phyloP scores from a whole-genome alignment of 2,113 vertebrate species.

The Heterotilapia buettikoferi region DNA sequence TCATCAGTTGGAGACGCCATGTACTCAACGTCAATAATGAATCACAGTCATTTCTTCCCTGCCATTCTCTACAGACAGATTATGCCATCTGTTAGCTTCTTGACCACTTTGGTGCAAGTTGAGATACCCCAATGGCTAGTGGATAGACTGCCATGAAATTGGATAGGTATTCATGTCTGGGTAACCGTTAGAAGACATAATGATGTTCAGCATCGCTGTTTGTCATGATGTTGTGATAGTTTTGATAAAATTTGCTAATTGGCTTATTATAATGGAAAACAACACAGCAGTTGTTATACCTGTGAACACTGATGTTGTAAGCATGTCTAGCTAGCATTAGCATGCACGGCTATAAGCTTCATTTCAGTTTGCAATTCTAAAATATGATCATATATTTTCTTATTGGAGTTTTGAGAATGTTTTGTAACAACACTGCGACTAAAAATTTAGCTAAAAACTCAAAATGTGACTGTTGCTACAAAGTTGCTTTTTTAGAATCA shows the following conservation, averaged over 20 bases:
- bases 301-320: neutral
- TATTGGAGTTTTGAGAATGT: neutral
- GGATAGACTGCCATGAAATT: neutral
- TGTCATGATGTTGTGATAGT: neutral
- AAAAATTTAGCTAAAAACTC: neutral
- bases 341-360: neutral
- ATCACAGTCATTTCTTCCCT: neutral
- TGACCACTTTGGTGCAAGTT: neutral
- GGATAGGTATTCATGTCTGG: neutral
- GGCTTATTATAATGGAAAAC: neutral
- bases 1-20: neutral
- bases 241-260: neutral
- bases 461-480: neutral
- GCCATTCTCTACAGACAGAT: neutral
- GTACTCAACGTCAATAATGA: conserved; percentile 4
- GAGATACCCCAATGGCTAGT: neutral
- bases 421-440: neutral
- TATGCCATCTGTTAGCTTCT: neutral
- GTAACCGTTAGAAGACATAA: neutral
- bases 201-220: neutral
- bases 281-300: neutral
- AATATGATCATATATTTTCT: neutral
- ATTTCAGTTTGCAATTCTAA: neutral
- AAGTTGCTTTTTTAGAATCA: neutral
- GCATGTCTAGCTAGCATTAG: neutral